Evolutionary conservation across 2,113 vertebrate genomes (phyloP), one percentile per base, ranked within the genome.

Genomic region (Campylomormyrus numenius): DNA sequence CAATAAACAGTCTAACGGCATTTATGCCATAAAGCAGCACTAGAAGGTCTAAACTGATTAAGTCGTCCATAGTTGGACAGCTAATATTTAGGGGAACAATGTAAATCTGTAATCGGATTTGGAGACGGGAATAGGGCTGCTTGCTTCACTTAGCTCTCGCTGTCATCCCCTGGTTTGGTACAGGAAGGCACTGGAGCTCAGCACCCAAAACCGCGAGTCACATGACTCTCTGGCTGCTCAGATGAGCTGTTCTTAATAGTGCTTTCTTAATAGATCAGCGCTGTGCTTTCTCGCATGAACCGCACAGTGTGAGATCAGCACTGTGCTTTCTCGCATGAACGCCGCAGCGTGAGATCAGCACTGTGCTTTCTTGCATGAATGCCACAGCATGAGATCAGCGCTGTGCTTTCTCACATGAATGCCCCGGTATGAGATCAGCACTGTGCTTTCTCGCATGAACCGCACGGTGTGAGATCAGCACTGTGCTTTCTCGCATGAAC

Each of bases 1-100:
- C 93, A 95, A 93, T 95, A 92, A 95, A 94, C 93, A 95, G 93
- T 92, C 27, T 92, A 93, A 94, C 90, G 87, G 90, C 93, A 93
- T 93, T 95, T 94, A 92, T 95, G 93, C 92, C 94, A 94, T 95
- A 93, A 93, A 93, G 89, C 93, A 91, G 91, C 91, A 62, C 93
- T 93, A n/a, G 93, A 94, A 94, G 94, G 94, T 93, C 95, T 93
- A 93, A 94, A 95, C 94, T 94, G 94, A 93, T 94, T 90, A 94
- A 94, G 92, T 89, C 85, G 90, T 93, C 92, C 88, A 56, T 53
- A 92, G 93, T 93, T 92, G 93, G 94, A 91, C 90, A 90, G 91
- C 88, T 88, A 83, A 90, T 88, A 91, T 88, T 91, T 93, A 91
- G 92, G 92, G 90, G 50, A 94, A 93, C 70, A 62, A 85, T 88